These are phyloP conservation scores for Conus betulinus DNA, from an alignment of 1,140 invertebrate genomes.

Conservation along the genomic window DNA sequence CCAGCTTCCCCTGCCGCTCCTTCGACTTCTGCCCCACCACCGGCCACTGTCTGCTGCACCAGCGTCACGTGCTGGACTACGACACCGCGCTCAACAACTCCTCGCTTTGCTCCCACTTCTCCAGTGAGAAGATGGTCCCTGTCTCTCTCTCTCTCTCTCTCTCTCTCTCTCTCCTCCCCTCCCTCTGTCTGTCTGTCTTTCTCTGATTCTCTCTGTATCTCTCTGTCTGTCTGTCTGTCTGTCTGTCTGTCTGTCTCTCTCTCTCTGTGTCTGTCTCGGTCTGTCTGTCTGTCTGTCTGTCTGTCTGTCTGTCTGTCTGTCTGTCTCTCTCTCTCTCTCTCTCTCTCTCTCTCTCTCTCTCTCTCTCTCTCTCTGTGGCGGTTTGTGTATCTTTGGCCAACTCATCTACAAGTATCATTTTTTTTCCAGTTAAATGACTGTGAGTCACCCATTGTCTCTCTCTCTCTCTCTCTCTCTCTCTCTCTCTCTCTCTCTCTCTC, in stretches of 20 bases:
- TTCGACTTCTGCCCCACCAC: slow-evolving; percentile 56
- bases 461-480: no score
- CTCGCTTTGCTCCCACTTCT: slow-evolving; percentile 53
- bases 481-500: no score
- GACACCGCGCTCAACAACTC: slow-evolving; percentile 13
- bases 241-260: neutral
- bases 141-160: no score
- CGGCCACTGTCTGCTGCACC: slow-evolving; percentile 46
- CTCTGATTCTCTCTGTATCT: neutral
- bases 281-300: neutral
- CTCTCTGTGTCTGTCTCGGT: neutral
- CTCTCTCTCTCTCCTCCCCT: no score
- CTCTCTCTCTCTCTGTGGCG: no score
- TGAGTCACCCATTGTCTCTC: no score
- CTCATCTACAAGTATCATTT: no score
- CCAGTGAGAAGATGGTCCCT: slow-evolving; percentile 38
- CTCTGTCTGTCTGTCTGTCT: neutral
- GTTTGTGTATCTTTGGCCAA: no score
- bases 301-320: neutral
- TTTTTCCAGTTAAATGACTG: no score
- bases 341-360: no score
- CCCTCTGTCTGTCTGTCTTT: neutral
- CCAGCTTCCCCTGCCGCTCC: slow-evolving; percentile 45
- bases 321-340: no score
- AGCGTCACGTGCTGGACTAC: slow-evolving; percentile 48